These are phyloP conservation scores for Apocheima hispidaria DNA, from an alignment of 2,888 invertebrate species.

Conservation along the genomic window DNA sequence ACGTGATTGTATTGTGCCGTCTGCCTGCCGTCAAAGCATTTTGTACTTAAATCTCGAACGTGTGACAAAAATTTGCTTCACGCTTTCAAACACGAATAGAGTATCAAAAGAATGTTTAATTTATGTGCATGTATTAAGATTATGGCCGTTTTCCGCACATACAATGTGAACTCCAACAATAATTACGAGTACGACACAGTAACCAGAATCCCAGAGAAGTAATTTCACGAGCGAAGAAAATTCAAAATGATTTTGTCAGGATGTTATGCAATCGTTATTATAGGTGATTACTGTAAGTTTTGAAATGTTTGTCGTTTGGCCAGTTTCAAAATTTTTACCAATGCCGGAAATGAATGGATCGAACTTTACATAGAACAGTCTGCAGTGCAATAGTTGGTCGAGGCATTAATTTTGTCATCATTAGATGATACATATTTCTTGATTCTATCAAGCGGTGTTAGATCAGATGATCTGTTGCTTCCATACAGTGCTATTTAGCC, in stretches of 20 bases:
- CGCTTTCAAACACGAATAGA: conserved; percentile 28
- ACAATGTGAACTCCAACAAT: background rate
- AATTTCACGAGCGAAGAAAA: background rate
- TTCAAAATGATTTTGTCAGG: background rate
- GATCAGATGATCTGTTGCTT: too few relatives aligned
- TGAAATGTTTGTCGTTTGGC: conserved; percentile 8
- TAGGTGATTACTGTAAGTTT: conserved; percentile 5
- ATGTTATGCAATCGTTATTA: conserved; percentile 5
- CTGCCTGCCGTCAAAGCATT: conserved; percentile 32
- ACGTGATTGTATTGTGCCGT: too few relatives aligned
- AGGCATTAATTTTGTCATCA: background rate
- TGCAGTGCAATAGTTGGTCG: background rate
- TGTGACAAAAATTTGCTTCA: conserved; percentile 33
- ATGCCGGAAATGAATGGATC: conserved; percentile 19
- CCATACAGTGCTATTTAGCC: too few relatives aligned
- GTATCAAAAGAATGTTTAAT: conserved; percentile 36
- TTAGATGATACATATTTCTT: conserved; percentile 2
- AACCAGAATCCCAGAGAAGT: background rate
- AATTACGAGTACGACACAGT: background rate
- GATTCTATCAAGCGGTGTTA: too few relatives aligned
- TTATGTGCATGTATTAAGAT: conserved; percentile 34
- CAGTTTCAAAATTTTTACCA: background rate
- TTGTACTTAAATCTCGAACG: conserved; percentile 22
- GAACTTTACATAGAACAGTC: conserved; percentile 3
- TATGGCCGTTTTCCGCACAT: conserved; percentile 14